Evolutionary conservation across 2,797 vertebrate species (phyloP), one percentile per base, ranked within the genome.

Genomic region (Coregonus sp.): DNA sequence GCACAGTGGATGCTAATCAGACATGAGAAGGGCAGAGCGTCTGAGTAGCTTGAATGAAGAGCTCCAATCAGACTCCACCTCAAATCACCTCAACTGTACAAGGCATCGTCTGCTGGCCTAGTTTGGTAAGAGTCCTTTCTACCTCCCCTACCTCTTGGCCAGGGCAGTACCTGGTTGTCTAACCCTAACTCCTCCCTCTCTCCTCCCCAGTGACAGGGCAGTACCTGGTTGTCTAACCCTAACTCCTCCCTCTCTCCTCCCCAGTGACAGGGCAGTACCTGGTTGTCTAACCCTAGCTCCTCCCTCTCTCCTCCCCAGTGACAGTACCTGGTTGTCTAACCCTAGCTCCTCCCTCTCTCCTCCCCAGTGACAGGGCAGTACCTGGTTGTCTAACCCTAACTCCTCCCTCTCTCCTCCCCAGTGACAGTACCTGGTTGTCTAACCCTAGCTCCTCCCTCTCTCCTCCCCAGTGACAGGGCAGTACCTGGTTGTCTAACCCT

Each of bases 161-260:
- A 40, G 37, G 37, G 6, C 37, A 40, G 15, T 75, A 96, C 94
- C 92, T 31, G 90, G 90, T 1, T 86, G 89, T 70, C 88, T 90
- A 50, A 3, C 5, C 14, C 51, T 54, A 16, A 3, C 14, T 40
- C 37, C 51, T 54, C 51, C 14, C 16, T 5, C 54, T 18, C 54
- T 4, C 52, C 52, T 5, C 15, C 4, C 16, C 54, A 18, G 54
- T 18, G 54, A 5, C 1, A 40, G 37, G 37, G 1, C 37, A 40
- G 15, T 75, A 96, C 94, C 92, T 31, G 90, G 90, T 1, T 86
- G 89, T 70, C 88, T 90, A 50, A 3, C 1, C 3, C 14, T 54
- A 16, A 14, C 51, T 40, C 37, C 51, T 54, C 51, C 51, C 15
- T 4, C 15, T 5, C 54, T 1, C 52, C 52, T 54, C 14, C 3